Evolutionary conservation across 2,797 vertebrate genomes (phyloP), one percentile per base, ranked within the genome.

Genomic region (Anolis apletophallus): DNA sequence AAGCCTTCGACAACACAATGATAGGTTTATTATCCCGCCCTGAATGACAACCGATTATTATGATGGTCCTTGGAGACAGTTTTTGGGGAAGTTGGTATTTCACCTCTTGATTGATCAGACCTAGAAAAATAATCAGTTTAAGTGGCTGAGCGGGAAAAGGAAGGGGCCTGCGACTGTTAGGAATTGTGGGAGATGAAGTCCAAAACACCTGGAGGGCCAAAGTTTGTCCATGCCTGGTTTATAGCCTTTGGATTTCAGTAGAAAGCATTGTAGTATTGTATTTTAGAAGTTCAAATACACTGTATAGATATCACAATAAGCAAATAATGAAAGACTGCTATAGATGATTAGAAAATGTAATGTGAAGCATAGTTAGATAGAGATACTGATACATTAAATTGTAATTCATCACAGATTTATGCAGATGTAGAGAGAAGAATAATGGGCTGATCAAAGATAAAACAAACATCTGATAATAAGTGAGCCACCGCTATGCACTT

Each of bases 311-410:
- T 8, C 72, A 21, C 72, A 88, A 86, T 61, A 75, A 78, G 73
- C 74, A 91, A 91, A 88, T 91, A 90, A 81, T 85, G 90, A 92
- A 82, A 90, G 85, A 88, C 85, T 86, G 17, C 88, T 81, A 73
- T 86, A 82, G 75, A 40, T 74, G 88, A 90, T 10, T 69, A 83
- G 73, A 81, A 90, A 83, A 89, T 87, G 84, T 86, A 81, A 3
- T 64, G 23, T 46, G 46, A 46, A 6, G 46, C 46, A 46, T 46
- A 46, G 46, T 5, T 46, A 46, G 46, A 46, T 4, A 46, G 46
- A 46, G 46, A 46, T 46, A 46, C 7, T 83, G 90, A 55, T 93
- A 5, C 75, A 34, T 91, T 92, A 86, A 93, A 91, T 91, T 91
- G 88, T 64, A 36, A 19, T 87, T 84, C 11, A 68, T 87, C 69